phyloP scores from a whole-genome alignment of 35 echinoderm and acorn worm genomes.

The Ophioderma brevispina region DNA sequence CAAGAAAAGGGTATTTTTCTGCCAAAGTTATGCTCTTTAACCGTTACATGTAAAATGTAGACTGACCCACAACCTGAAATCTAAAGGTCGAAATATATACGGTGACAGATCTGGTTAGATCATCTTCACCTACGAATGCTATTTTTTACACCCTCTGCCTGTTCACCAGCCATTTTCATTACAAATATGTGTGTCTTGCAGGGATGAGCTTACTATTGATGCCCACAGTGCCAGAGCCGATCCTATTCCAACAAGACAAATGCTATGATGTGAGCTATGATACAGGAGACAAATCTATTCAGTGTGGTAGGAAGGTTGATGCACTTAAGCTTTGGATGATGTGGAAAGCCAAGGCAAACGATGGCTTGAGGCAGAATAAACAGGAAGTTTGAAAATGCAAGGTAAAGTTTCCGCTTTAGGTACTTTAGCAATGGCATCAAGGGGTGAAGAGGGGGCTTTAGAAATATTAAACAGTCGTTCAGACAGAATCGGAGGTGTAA shows the following conservation, averaged over 20 bases:
- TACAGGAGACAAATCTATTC: conserved; percentile 91
- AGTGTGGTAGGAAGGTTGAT: conserved; percentile 86
- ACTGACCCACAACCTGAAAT: too few relatives aligned
- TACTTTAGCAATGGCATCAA: neutral
- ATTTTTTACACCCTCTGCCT: too few relatives aligned
- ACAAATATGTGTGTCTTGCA: neutral
- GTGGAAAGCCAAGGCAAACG: conserved; percentile 90
- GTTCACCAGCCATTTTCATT: too few relatives aligned
- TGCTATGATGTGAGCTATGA: conserved; percentile 85
- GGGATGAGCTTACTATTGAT: conserved; percentile 47
- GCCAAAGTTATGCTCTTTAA: too few relatives aligned
- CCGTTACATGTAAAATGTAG: too few relatives aligned
- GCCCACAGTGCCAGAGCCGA: conserved; percentile 70
- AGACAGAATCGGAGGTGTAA: too few relatives aligned
- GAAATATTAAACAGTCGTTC: neutral
- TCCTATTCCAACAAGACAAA: conserved; percentile 94
- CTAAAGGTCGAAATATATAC: too few relatives aligned
- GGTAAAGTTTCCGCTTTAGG: conserved; percentile 17
- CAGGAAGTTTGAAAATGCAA: conserved; percentile 61
- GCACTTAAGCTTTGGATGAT: conserved; percentile 90
- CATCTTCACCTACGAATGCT: too few relatives aligned
- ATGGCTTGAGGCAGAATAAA: conserved; percentile 56
- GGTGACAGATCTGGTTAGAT: too few relatives aligned
- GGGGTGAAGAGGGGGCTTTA: too few relatives aligned
- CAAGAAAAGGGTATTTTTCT: too few relatives aligned